A percentile compares a stretch with the other conserved stretches of the same genome.
Conservation (phyloP, 2,888 invertebrate species). For the Prosopocoilus inquinatus region DNA sequence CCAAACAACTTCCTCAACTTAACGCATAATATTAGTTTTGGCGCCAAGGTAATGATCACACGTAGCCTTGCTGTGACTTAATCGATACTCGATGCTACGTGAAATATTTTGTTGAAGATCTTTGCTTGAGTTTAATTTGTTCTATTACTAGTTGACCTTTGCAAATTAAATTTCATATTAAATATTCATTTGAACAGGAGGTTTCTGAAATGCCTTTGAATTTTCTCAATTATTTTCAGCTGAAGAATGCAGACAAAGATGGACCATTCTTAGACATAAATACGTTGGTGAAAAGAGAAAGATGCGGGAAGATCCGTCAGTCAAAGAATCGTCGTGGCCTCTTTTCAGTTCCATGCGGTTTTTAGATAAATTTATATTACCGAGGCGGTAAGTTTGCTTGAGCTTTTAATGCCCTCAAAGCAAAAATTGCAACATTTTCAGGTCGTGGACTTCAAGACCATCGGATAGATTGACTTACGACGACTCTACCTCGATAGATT, state of each 20-base stretch:
- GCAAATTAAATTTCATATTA: neutral
- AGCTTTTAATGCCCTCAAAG: too few species aligned
- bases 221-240: neutral
- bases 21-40: too few species aligned
- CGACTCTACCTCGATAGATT: too few species aligned
- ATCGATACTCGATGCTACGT: neutral
- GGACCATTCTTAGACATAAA: neutral
- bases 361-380: neutral
- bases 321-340: neutral
- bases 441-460: too few species aligned
- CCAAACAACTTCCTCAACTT: neutral
- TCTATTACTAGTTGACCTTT: neutral
- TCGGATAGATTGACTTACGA: too few species aligned
- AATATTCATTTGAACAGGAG: too few species aligned
- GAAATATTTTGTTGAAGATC: too few species aligned
- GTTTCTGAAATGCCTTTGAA: too few species aligned
- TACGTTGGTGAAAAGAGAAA: neutral
- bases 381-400: neutral
- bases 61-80: neutral
- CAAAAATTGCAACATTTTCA: too few species aligned
- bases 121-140: neutral
- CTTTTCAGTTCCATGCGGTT: neutral
- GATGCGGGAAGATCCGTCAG: neutral
- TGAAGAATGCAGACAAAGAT: neutral
- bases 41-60: too few species aligned